A percentile compares a stretch with the other conserved stretches of the same genome.
Conservation (phyloP, 2,888 invertebrate genomes). For the Campoplex capitator region DNA sequence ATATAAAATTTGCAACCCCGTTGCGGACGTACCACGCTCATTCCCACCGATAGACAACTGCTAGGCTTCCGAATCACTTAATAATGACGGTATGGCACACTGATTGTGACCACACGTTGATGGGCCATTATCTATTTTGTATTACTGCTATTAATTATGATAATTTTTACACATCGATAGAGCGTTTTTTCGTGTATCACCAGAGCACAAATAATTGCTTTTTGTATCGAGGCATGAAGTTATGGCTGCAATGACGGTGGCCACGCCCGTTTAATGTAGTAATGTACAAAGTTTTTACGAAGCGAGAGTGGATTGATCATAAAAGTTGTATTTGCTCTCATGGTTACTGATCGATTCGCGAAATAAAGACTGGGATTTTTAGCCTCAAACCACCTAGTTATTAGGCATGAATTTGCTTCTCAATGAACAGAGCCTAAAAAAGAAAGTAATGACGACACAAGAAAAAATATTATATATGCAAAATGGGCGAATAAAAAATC, state of each 20-base stretch:
- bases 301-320: background rate
- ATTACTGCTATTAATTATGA: background rate
- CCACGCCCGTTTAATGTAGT: slow-evolving; percentile 47
- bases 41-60: no score
- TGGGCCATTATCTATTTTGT: background rate
- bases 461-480: background rate
- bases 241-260: slow-evolving; percentile 42
- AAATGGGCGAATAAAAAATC: slow-evolving; percentile 4
- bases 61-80: no score
- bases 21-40: no score
- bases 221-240: background rate
- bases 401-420: background rate
- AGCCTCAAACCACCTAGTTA: no score
- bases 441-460: background rate
- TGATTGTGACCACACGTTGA: background rate
- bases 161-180: background rate
- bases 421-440: background rate
- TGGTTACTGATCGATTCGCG: slow-evolving; percentile 7
- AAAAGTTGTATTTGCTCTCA: slow-evolving; percentile 36
- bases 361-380: slow-evolving; percentile 37
- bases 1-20: no score
- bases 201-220: slow-evolving; percentile 31
- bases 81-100: no score
- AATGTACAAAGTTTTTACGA: slow-evolving; percentile 16
- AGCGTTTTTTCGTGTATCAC: background rate